Percentiles rank a stretch among this genome's conserved stretches.
These are phyloP conservation scores for Eulemur macaco DNA, from an alignment of 2,113 vertebrate genomes.

Conservation along the genomic window DNA sequence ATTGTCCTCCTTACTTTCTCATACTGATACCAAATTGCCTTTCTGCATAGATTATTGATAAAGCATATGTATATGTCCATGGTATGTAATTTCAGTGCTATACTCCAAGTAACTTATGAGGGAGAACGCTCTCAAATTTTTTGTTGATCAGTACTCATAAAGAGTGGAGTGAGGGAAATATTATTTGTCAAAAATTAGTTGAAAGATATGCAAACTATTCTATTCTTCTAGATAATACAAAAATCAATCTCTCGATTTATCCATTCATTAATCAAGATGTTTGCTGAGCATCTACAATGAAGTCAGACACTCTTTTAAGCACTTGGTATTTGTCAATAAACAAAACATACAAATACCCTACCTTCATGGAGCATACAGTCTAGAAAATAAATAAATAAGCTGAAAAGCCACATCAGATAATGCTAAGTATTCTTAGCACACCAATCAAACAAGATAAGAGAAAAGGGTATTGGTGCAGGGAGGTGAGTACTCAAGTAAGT, in stretches of 20 bases:
- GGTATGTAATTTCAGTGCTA: not conserved
- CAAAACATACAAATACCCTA: not conserved
- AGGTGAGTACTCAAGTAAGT: not conserved
- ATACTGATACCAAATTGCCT: not conserved
- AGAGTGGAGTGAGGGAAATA: not conserved
- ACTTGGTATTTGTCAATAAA: not conserved
- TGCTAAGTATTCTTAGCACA: not conserved
- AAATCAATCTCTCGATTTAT: not conserved
- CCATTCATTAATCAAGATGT: not conserved
- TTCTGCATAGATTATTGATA: not conserved
- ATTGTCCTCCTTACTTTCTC: not conserved
- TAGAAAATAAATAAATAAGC: not conserved
- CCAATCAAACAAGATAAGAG: not conserved
- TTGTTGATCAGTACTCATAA: not conserved
- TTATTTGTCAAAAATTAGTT: not conserved
- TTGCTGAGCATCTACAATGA: not conserved
- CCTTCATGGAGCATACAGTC: not conserved
- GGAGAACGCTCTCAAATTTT: not conserved
- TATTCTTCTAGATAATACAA: not conserved
- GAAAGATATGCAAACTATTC: not conserved
- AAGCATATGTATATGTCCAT: not conserved
- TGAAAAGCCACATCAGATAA: not conserved
- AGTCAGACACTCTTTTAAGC: not conserved
- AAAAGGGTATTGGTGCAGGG: not conserved
- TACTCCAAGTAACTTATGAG: not conserved